Conservation (phyloP, 2,888 invertebrate species). For the Zootermopsis nevadensis region DNA sequence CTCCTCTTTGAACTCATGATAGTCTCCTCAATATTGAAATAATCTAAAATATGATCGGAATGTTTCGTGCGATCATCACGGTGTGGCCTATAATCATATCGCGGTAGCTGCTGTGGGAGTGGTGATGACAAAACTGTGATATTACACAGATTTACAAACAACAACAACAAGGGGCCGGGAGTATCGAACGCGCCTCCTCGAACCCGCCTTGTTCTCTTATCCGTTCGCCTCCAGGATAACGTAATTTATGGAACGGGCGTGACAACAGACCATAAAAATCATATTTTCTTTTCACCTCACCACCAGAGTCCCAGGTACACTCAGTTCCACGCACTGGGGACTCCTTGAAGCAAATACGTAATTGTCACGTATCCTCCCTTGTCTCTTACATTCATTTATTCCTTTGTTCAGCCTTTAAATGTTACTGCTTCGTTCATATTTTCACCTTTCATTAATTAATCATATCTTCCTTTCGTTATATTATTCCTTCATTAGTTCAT, state of each 20-base stretch:
- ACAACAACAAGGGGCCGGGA: too few relatives aligned
- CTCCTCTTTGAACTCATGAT: too few relatives aligned
- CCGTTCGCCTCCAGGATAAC: too few relatives aligned
- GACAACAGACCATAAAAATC: conserved; percentile 47
- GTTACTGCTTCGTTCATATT: not conserved
- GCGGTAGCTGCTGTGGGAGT: conserved; percentile 21
- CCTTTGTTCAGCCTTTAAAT: not conserved
- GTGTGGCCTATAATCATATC: conserved; percentile 1
- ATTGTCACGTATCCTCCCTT: not conserved
- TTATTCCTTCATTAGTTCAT: too few relatives aligned
- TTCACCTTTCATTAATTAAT: not conserved
- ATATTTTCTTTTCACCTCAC: conserved; percentile 43
- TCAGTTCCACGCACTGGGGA: not conserved
- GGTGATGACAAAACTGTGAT: not conserved
- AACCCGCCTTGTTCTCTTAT: not conserved
- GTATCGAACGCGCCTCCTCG: not conserved
- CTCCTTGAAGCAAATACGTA: too few relatives aligned
- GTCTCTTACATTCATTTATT: conserved; percentile 15
- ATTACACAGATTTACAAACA: too few relatives aligned
- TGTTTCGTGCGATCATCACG: too few relatives aligned
- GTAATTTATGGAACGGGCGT: conserved; percentile 44
- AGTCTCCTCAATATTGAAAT: too few relatives aligned
- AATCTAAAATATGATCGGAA: too few relatives aligned
- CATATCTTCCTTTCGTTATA: too few relatives aligned
- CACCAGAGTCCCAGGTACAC: not conserved